Conservation (phyloP, 2,113 vertebrate species). For the Falcunculus frontatus region DNA sequence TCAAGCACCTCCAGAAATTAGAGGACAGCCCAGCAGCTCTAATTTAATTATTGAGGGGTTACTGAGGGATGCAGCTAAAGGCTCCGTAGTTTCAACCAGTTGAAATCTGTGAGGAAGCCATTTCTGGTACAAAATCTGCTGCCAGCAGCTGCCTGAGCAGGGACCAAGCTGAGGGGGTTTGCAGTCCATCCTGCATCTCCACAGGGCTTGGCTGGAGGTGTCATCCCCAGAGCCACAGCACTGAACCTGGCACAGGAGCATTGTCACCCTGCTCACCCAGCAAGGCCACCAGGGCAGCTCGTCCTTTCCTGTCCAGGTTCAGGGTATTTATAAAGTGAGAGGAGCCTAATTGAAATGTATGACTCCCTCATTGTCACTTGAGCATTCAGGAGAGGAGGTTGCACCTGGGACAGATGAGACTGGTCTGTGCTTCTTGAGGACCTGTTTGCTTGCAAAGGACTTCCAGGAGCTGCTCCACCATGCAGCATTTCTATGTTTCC, state of each 20-base stretch:
- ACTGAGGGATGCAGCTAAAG: background rate
- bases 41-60: background rate
- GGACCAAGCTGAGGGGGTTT: background rate
- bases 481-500: background rate
- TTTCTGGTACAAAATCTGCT: background rate
- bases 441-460: background rate
- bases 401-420: background rate
- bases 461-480: background rate
- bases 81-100: fast-evolving
- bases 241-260: background rate
- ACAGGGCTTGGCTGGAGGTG: background rate
- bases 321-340: background rate
- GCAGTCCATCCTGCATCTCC: background rate
- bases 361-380: background rate
- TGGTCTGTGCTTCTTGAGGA: background rate
- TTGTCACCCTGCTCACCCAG: background rate
- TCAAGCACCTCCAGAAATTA: background rate
- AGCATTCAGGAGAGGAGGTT: background rate
- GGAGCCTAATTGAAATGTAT: background rate
- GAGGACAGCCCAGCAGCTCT: background rate
- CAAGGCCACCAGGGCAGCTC: background rate
- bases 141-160: background rate
- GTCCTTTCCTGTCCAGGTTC: background rate
- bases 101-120: background rate
- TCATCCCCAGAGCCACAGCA: background rate